Base-by-base conservation (phyloP, 2,797 vertebrate species). In the Leptoclinus maculatus region DNA sequence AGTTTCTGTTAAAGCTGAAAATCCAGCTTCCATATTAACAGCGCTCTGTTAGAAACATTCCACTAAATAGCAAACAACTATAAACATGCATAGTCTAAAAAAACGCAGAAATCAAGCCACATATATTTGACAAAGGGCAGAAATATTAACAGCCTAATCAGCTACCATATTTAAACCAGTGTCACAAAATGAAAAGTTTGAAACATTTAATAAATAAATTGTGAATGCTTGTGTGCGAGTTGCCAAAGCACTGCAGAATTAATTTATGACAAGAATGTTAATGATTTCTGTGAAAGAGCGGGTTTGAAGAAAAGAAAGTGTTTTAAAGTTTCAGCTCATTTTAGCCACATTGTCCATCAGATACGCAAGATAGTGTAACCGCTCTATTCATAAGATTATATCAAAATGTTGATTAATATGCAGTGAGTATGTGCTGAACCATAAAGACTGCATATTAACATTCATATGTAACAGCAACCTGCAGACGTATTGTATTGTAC, bases 81-180 rank as follows among this genome's bases (percentile, higher is more conserved):
- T 45, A 76, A 82, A 88, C 89, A 92, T 92, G 90, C 93, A 90
- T 86, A 87, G 81, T 78, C 66, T 79, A 82, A 81, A 79, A 79
- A 88, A 45, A 67, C n/a, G 32, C 66, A 49, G 76, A 83, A 81
- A 78, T 82, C 27, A 86, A 82, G 81, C 63, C 79, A 83, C 41
- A 66, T 72, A 47, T 63, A 74, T 74, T 71, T 71, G 75, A 88
- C 71, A 84, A 57, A 71, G 21, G 74, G 79, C 16, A 54, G 68
- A 90, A 83, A 74, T 78, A 86, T 72, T 8, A 85, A 88, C 81
- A 88, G 88, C 78, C 76, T 84, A 38, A 70, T 70, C 51, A 83
- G 79, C 76, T 43, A 38, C 34, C 38, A 73, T 76, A 79, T 84
- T 85, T 83, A 73, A 90, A 90, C 76, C 83, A 82, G 71, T 76